These are phyloP conservation scores for Lepilemur ruficaudatus DNA, from an alignment of 2,797 vertebrate species.

Conservation along the genomic window DNA sequence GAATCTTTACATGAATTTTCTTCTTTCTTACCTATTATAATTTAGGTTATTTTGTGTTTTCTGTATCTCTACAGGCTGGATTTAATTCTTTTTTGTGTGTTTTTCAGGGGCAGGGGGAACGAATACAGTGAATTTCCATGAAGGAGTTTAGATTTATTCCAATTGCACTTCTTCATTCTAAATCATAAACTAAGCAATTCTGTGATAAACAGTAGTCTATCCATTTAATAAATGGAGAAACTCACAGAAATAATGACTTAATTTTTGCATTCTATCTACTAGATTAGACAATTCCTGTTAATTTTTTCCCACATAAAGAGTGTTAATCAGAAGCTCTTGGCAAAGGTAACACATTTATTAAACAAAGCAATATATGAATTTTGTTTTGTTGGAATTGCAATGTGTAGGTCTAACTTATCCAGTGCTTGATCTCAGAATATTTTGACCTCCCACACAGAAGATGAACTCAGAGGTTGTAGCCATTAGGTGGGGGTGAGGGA, in stretches of 20 bases:
- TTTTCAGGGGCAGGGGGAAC: not conserved
- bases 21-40: not conserved
- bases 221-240: not conserved
- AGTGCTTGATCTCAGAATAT: not conserved
- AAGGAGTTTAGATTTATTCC: not conserved
- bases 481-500: not conserved
- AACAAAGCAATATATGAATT: not conserved
- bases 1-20: not conserved
- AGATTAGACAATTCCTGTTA: not conserved
- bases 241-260: not conserved
- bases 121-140: not conserved
- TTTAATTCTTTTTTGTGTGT: not conserved
- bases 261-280: not conserved
- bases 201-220: not conserved
- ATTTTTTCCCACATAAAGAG: not conserved
- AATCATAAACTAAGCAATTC: not conserved
- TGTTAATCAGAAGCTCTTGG: conserved; percentile 11
- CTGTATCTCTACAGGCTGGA: not conserved
- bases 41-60: not conserved
- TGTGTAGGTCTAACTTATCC: not conserved
- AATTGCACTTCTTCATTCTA: conserved; percentile 1
- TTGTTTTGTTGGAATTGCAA: not conserved
- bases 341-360: not conserved
- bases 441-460: conserved; percentile 53
- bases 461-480: conserved; percentile 45